Conservation (phyloP, 2,113 vertebrate genomes). For the Lepus timidus region DNA sequence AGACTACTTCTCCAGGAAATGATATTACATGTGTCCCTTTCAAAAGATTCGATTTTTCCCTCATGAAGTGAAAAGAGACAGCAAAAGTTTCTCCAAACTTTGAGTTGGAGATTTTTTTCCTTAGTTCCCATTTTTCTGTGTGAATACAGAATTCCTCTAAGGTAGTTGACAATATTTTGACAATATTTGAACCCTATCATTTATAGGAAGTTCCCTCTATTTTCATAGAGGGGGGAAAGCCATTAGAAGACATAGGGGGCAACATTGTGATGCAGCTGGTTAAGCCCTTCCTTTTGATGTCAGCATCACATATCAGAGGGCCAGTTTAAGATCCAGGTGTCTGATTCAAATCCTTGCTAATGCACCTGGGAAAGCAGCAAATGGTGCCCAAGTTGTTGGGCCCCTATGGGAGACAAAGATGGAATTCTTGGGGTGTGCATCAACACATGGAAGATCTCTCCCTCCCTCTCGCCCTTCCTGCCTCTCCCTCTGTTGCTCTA, state of each 20-base stretch:
- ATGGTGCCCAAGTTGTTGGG: too few relatives aligned
- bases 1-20: neutral
- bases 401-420: too few relatives aligned
- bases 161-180: neutral
- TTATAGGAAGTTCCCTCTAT: neutral
- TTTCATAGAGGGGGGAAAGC: neutral
- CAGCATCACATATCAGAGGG: too few relatives aligned
- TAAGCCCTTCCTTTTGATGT: too few relatives aligned
- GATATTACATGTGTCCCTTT: neutral
- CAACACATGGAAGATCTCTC: too few relatives aligned
- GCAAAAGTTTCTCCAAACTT: neutral
- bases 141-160: neutral
- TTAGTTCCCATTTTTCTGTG: neutral
- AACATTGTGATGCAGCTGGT: too few relatives aligned
- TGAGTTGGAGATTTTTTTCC: neutral
- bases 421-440: too few relatives aligned
- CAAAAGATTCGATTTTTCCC: neutral
- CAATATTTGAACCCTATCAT: neutral
- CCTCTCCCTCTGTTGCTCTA: too few relatives aligned
- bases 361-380: too few relatives aligned
- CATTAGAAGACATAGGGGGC: neutral
- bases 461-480: too few relatives aligned
- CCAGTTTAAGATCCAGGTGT: too few relatives aligned
- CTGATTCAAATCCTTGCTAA: too few relatives aligned
- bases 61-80: accelerated